Evolutionary conservation across 2,113 vertebrate genomes (phyloP).

Genomic region (Corythornis cristatus): DNA sequence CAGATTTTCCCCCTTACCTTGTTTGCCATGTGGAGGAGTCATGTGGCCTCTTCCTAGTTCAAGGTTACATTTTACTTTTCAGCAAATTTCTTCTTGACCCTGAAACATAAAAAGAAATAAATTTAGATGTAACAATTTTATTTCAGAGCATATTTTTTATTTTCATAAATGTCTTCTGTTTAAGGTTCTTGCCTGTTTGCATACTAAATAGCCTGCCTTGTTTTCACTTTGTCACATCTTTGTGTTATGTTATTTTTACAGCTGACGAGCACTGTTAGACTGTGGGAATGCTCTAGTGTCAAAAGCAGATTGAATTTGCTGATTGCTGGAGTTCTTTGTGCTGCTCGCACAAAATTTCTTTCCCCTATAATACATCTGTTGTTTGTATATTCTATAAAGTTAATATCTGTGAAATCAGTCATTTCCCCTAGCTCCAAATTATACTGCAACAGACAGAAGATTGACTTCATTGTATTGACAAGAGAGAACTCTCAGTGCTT

Average conservation of each 20-base stretch:
- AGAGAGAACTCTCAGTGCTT: constrained; percentile 66
- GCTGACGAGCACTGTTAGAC: constrained; percentile 15
- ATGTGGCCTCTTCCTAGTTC: neutral
- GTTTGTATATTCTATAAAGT: constrained; percentile 74
- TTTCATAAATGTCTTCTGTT: constrained; percentile 14
- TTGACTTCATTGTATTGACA: constrained; percentile 74
- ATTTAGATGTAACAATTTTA: constrained; percentile 14
- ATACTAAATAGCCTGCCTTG: constrained; percentile 35
- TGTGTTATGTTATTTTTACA: constrained; percentile 53
- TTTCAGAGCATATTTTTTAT: constrained; percentile 40
- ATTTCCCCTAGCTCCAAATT: constrained; percentile 74
- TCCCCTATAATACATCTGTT: constrained; percentile 66
- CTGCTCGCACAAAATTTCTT: constrained; percentile 64
- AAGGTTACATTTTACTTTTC: neutral
- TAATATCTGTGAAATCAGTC: constrained; percentile 79
- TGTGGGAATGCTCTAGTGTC: constrained; percentile 45
- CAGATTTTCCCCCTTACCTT: neutral
- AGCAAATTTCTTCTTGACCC: neutral
- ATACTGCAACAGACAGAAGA: constrained; percentile 65
- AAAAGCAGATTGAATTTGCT: constrained; percentile 74
- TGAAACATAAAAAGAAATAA: neutral
- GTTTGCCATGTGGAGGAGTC: neutral
- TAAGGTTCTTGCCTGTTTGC: constrained; percentile 42
- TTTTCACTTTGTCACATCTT: constrained; percentile 60
- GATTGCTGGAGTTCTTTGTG: constrained; percentile 67